Evolutionary conservation across 2,888 invertebrate genomes (phyloP).

Genomic region (Lepeophtheirus nordmannii): DNA sequence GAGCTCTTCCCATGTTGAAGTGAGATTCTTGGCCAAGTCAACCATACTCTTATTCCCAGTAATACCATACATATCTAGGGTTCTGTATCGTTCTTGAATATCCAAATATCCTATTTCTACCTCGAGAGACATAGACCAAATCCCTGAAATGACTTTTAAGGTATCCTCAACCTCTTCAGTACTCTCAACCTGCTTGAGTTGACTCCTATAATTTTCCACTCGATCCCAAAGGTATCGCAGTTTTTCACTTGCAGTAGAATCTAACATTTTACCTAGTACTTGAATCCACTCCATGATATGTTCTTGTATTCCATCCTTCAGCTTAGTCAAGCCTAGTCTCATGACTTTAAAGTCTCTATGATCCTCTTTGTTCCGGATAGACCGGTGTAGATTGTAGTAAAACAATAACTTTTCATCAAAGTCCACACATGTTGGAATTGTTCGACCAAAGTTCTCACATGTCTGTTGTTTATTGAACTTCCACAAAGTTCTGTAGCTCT

Average conservation of each 20-base stretch:
- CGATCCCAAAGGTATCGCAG: background rate
- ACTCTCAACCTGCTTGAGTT: conserved; percentile 33
- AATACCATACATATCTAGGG: conserved; percentile 34
- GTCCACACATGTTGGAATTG: conserved; percentile 34
- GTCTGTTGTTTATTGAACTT: conserved; percentile 28
- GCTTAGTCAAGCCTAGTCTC: background rate
- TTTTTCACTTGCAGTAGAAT: conserved; percentile 15
- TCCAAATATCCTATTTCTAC: conserved; percentile 34
- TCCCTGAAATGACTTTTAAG: conserved; percentile 34
- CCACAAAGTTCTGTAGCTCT: conserved; percentile 25
- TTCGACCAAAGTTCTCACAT: conserved; percentile 35
- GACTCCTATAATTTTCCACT: conserved; percentile 27
- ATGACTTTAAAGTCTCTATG: conserved; percentile 11
- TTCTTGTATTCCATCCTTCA: conserved; percentile 8
- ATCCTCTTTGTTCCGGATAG: background rate
- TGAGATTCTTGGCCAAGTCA: background rate
- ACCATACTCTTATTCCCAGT: conserved; percentile 28
- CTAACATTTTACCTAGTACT: conserved; percentile 15
- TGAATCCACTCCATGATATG: conserved; percentile 21
- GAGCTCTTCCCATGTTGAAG: conserved; percentile 17
- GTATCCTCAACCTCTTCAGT: conserved; percentile 36
- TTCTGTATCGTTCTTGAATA: conserved; percentile 35
- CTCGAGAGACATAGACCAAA: conserved; percentile 35
- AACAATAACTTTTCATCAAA: conserved; percentile 36
- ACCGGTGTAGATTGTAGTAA: conserved; percentile 31